Evolutionary conservation across 2,888 invertebrate species (phyloP), one percentile per base, ranked within the genome.

Genomic region (Apeira syringaria): DNA sequence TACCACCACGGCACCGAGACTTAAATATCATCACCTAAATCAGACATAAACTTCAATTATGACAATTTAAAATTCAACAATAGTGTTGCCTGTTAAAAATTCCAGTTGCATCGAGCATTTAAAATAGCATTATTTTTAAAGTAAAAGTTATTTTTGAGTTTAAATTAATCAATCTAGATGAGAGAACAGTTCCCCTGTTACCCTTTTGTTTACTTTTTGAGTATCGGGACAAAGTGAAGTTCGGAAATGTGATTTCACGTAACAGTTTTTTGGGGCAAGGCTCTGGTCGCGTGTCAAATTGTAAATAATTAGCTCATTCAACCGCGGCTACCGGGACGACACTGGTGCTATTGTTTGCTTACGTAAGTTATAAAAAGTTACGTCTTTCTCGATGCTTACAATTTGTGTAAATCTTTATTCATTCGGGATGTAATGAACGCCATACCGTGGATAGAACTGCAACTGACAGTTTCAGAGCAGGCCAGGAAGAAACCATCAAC

Each of bases 181-280:
- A 67, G 66, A 67, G 64, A 64, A 69, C 68, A 54, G 65, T 15
- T 27, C 27, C 11, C 31, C 27, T 22, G 1, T 68, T 38, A 63
- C 69, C 74, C 67, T 70, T 77, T 72, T 68, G 64, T 73, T 73
- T 60, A 74, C 68, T 74, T 79, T 77, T 73, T 68, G 62, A 61
- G 46, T 65, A 56, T 59, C 61, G 61, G 74, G 68, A 85, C 83
- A 80, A 85, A 77, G 77, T 68, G 61, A 75, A 80, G 68, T 77
- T 78, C 77, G 87, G 88, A 88, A 87, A 88, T 84, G 83, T 77
- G 80, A 88, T 87, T 88, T 86, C 83, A 88, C 84, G 87, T 84
- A 73, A 73, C 74, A 74, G 72, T 85, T 85, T 88, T 87, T 88
- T 75, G 64, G 59, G 68, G 68, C 61, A 70, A 70, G 69, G 61